Evolutionary conservation across 2,888 invertebrate species (phyloP).

Genomic region (Bibio marci): DNA sequence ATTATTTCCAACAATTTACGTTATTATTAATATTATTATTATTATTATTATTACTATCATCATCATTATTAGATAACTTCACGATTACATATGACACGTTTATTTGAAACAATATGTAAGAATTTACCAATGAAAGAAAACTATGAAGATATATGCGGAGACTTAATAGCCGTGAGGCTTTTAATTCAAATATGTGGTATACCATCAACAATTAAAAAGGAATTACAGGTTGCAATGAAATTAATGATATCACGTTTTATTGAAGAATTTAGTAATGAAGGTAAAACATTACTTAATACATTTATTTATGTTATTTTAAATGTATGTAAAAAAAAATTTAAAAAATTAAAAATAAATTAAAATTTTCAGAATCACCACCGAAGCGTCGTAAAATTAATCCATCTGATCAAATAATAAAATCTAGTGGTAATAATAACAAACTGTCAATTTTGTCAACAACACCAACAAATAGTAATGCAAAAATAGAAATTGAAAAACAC

Average conservation of each 20-base stretch:
- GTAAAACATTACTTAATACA: too few relatives aligned
- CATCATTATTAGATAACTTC: slow-evolving; percentile 19
- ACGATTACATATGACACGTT: slow-evolving; percentile 26
- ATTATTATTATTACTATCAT: slow-evolving; percentile 1
- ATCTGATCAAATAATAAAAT: too few relatives aligned
- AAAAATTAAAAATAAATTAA: not conserved
- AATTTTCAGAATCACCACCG: slow-evolving; percentile 9
- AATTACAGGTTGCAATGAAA: slow-evolving; percentile 24
- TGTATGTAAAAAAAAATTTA: too few relatives aligned
- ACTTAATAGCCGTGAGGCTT: slow-evolving; percentile 28
- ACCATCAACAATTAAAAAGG: slow-evolving; percentile 25
- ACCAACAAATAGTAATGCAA: too few relatives aligned
- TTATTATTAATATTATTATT: not conserved
- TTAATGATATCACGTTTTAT: slow-evolving; percentile 12
- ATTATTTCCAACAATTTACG: not conserved
- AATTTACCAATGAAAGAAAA: slow-evolving; percentile 28
- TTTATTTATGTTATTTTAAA: too few relatives aligned
- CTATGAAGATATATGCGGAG: slow-evolving; percentile 28
- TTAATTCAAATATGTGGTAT: slow-evolving; percentile 28
- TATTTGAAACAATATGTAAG: slow-evolving; percentile 28
- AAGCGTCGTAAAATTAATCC: slow-evolving; percentile 9
- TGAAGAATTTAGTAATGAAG: slow-evolving; percentile 8
- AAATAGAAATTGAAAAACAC: too few relatives aligned
- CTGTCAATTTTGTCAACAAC: too few relatives aligned
- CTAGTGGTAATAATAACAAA: too few relatives aligned